A percentile compares a stretch with the other conserved stretches of the same genome.
phyloP scores from a whole-genome alignment of 1,140 invertebrate species.

The Ectropis grisescens region DNA sequence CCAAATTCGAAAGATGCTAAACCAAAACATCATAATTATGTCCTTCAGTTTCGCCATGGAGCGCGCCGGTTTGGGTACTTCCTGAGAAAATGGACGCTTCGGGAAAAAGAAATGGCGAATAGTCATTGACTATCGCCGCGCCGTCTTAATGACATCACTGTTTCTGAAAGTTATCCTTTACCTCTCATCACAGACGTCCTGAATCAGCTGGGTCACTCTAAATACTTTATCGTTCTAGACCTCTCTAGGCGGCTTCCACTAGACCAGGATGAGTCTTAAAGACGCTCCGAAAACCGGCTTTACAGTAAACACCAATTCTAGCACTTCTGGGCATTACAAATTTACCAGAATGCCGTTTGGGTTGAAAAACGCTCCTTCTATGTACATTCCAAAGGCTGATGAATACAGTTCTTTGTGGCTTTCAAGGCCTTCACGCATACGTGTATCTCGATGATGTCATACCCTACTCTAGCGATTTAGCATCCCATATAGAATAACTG shows the following conservation, averaged over 20 bases:
- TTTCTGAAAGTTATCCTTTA: no score
- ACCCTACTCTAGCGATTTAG: constrained; percentile 20
- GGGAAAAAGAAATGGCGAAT: no score
- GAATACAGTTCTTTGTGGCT: constrained; percentile 28
- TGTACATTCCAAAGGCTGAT: constrained; percentile 60
- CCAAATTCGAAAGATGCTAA: no score
- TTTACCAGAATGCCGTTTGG: constrained; percentile 45
- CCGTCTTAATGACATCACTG: no score
- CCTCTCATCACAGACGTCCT: no score
- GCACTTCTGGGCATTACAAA: constrained; percentile 41
- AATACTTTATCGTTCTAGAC: constrained; percentile 34
- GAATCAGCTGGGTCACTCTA: no score
- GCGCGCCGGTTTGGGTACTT: no score
- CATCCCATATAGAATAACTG: constrained; percentile 49
- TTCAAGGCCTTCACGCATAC: constrained; percentile 23
- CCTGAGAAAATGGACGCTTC: no score
- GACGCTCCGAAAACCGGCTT: constrained; percentile 47
- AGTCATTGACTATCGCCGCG: no score
- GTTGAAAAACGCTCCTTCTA: constrained; percentile 42
- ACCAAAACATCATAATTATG: no score
- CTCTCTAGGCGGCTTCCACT: constrained; percentile 36
- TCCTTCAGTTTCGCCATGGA: no score
- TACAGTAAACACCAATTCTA: no score
- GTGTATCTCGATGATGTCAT: constrained; percentile 44
- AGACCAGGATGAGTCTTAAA: constrained; percentile 18